These are phyloP conservation scores for Zaprionus bogoriensis DNA, from an alignment of 2,888 invertebrate species.

Conservation along the genomic window DNA sequence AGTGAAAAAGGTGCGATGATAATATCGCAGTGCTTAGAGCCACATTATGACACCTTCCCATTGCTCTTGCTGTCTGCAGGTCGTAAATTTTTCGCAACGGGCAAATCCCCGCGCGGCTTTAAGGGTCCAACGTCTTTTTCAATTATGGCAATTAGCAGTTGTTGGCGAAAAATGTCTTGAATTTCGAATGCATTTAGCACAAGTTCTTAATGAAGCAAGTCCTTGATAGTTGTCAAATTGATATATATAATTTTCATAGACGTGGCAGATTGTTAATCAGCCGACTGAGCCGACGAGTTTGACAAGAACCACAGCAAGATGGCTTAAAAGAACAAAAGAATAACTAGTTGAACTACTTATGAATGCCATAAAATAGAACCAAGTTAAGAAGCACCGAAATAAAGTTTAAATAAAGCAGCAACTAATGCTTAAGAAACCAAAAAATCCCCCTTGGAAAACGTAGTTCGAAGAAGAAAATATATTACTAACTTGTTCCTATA, in stretches of 20 bases:
- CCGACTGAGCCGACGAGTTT: not conserved
- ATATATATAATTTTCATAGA: not conserved
- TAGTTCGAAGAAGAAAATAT: too few species aligned
- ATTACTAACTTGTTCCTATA: too few species aligned
- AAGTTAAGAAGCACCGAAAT: too few species aligned
- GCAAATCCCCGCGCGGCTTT: not conserved
- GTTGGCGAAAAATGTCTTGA: slow-evolving; percentile 3
- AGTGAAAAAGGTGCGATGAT: slow-evolving; percentile 32
- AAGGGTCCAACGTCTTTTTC: slow-evolving; percentile 5
- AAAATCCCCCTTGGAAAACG: too few species aligned
- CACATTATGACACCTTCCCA: slow-evolving; percentile 55
- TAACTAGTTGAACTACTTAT: too few species aligned
- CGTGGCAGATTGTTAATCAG: not conserved
- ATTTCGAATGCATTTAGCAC: slow-evolving; percentile 22
- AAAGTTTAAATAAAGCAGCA: too few species aligned
- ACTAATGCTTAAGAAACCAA: too few species aligned
- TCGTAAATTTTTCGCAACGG: slow-evolving; percentile 20
- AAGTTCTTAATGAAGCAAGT: slow-evolving; percentile 20
- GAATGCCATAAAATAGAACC: too few species aligned
- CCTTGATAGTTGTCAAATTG: slow-evolving; percentile 9
- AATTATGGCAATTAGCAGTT: slow-evolving; percentile 42
- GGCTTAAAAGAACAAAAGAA: not conserved
- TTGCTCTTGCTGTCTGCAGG: slow-evolving; percentile 12
- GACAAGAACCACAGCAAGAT: not conserved
- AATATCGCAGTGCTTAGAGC: slow-evolving; percentile 45